Conservation (phyloP, 2,113 vertebrate genomes). For the Peucedramus taeniatus region DNA sequence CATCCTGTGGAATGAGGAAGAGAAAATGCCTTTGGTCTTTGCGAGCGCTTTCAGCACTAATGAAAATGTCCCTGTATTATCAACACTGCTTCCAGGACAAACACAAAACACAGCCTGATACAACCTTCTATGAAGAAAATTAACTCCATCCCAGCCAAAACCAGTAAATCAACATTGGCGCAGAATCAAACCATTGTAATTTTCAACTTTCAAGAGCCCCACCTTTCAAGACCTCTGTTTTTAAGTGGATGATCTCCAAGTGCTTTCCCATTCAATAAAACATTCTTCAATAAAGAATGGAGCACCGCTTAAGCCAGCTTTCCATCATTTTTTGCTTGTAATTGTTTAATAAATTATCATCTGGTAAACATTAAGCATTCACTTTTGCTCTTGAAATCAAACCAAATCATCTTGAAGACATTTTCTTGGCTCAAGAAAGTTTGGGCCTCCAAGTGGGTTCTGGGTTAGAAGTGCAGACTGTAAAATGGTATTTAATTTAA, state of each 20-base stretch:
- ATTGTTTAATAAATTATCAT: slow-evolving; percentile 18
- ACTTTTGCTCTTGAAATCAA: slow-evolving; percentile 6
- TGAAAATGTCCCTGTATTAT: neutral
- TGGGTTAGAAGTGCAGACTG: neutral
- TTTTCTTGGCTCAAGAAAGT: neutral
- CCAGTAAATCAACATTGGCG: neutral
- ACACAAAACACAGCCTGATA: neutral
- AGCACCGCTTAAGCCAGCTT: neutral
- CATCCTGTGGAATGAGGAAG: too few relatives aligned
- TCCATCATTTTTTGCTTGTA: neutral
- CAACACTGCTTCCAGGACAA: neutral
- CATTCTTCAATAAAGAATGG: neutral
- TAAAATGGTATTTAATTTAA: slow-evolving; percentile 14
- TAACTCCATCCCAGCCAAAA: neutral
- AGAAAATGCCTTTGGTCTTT: neutral
- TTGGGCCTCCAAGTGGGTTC: neutral
- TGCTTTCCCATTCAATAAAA: slow-evolving; percentile 4
- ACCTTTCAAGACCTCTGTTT: neutral
- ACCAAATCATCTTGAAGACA: neutral
- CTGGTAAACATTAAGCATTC: slow-evolving; percentile 8
- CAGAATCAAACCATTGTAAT: neutral
- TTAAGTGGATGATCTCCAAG: neutral
- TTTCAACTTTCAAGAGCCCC: neutral
- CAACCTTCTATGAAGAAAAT: neutral
- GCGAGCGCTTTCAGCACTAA: neutral